phyloP scores from a whole-genome alignment of 2,113 vertebrate species.

The Lathamus discolor region DNA sequence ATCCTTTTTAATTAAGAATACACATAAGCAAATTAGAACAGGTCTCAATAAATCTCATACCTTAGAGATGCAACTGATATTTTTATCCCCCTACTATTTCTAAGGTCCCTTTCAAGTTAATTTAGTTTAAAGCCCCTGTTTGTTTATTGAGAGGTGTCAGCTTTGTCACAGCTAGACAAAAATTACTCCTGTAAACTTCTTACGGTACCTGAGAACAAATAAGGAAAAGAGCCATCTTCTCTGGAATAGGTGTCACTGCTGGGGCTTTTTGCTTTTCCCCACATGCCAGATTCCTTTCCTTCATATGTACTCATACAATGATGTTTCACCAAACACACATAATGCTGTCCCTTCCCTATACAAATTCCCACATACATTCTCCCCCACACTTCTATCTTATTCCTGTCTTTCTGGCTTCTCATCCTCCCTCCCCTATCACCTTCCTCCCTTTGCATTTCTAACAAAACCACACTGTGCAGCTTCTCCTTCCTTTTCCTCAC shows the following conservation, averaged over 20 bases:
- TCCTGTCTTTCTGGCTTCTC: background rate
- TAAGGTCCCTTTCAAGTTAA: background rate
- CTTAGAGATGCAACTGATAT: background rate
- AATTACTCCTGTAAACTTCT: background rate
- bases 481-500: background rate
- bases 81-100: background rate
- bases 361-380: background rate
- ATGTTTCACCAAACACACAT: background rate
- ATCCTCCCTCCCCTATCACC: background rate
- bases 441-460: background rate
- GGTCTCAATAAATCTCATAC: background rate
- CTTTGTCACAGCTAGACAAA: background rate
- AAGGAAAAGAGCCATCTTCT: background rate
- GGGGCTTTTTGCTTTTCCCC: background rate
- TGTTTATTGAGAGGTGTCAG: background rate
- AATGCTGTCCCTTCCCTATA: background rate
- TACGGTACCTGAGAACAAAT: background rate
- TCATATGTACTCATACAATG: background rate
- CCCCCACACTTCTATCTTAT: background rate
- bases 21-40: background rate
- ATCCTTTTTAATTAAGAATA: background rate
- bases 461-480: background rate
- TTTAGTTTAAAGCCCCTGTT: background rate
- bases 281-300: background rate
- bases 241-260: background rate